Percentiles rank a stretch among this genome's conserved stretches.
phyloP scores from a whole-genome alignment of 2,888 invertebrate genomes.

The Spatulosminthurus flaviceps region DNA sequence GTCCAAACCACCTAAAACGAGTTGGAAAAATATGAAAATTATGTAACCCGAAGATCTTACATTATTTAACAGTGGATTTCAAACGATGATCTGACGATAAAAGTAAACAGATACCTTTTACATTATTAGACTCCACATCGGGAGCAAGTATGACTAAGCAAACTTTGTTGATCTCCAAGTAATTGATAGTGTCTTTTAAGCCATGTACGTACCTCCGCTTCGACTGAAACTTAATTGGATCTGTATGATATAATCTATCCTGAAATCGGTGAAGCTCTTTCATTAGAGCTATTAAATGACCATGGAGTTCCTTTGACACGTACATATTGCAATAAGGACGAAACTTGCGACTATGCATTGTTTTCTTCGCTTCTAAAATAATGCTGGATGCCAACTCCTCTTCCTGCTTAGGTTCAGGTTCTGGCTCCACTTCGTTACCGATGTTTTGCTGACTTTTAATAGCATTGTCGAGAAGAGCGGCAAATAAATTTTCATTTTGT shows the following conservation, averaged over 20 bases:
- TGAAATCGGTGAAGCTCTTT: constrained; percentile 72
- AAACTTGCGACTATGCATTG: constrained; percentile 58
- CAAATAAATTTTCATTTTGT: constrained; percentile 15
- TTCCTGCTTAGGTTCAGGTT: neutral
- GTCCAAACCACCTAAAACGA: constrained; percentile 70
- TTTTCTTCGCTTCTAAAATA: constrained; percentile 47
- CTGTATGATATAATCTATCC: constrained; percentile 71
- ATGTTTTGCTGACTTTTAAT: neutral
- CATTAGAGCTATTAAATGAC: constrained; percentile 68
- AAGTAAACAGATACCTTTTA: constrained; percentile 66
- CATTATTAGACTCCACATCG: constrained; percentile 71
- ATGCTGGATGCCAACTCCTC: constrained; percentile 42
- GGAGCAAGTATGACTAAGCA: constrained; percentile 74
- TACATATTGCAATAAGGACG: constrained; percentile 72
- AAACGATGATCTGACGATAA: no score
- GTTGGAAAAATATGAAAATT: no score
- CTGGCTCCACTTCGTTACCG: neutral
- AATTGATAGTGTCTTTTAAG: constrained; percentile 72
- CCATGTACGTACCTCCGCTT: constrained; percentile 73
- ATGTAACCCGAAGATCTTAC: no score
- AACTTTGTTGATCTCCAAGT: constrained; percentile 71
- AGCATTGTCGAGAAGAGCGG: neutral
- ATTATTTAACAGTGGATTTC: no score
- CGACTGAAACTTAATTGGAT: constrained; percentile 71
- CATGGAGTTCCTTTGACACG: constrained; percentile 70